These are phyloP conservation scores for Hyphantria cunea DNA, from an alignment of 1,140 invertebrate species.

Conservation along the genomic window DNA sequence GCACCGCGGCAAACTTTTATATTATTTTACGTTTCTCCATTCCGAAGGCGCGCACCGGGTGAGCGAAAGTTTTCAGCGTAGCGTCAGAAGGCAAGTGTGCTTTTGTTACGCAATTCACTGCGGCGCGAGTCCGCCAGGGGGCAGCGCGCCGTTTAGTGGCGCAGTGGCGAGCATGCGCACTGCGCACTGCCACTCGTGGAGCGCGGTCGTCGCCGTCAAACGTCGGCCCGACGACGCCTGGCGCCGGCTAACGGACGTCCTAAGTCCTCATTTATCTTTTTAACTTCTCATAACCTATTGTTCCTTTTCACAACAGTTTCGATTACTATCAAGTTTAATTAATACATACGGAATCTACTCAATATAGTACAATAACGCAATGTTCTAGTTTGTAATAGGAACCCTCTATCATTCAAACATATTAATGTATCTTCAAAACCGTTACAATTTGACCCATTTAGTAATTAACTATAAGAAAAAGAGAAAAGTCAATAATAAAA, in stretches of 20 bases:
- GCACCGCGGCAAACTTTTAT: constrained; percentile 71
- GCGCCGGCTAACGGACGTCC: constrained; percentile 5
- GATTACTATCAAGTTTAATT: not conserved
- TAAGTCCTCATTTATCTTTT: constrained; percentile 40
- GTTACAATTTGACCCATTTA: constrained; percentile 20
- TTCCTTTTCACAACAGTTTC: constrained; percentile 15
- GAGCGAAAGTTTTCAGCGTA: constrained; percentile 68
- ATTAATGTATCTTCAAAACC: constrained; percentile 10
- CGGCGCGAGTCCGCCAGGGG: constrained; percentile 72
- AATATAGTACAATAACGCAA: not conserved
- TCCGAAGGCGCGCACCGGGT: constrained; percentile 55
- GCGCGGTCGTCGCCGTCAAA: constrained; percentile 28
- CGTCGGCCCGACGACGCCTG: constrained; percentile 21
- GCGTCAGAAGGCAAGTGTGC: constrained; percentile 69
- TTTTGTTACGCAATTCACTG: constrained; percentile 78
- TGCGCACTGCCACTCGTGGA: constrained; percentile 10
- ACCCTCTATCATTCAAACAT: constrained; percentile 1
- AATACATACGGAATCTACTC: not conserved
- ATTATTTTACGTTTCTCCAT: constrained; percentile 63
- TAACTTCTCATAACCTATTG: constrained; percentile 27
- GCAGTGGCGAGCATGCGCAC: constrained; percentile 77
- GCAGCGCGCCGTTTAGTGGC: constrained; percentile 69
- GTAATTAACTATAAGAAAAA: not conserved
- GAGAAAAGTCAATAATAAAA: constrained; percentile 61
- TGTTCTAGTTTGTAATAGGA: not conserved